These are phyloP conservation scores for Coronaproctus castanopsis DNA, from an alignment of 2,888 invertebrate species.

Conservation along the genomic window DNA sequence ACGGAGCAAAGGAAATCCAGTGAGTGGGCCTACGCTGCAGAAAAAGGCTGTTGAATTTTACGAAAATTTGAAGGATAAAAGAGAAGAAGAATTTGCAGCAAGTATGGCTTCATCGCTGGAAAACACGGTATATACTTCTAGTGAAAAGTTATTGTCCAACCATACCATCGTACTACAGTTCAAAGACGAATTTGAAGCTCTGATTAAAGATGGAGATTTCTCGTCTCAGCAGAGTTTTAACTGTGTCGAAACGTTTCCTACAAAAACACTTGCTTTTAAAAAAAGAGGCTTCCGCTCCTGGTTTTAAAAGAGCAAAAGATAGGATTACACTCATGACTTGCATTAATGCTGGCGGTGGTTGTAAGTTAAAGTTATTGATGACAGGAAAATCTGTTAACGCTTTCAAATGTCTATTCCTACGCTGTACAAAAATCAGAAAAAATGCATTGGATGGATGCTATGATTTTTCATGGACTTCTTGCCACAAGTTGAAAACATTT, in stretches of 20 bases:
- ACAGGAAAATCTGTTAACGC: conserved; percentile 21
- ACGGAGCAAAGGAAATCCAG: background rate
- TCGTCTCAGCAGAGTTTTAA: conserved; percentile 19
- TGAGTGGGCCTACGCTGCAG: too few relatives aligned
- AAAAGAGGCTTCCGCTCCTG: conserved; percentile 18
- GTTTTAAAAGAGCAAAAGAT: conserved; percentile 20
- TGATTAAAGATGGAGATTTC: conserved; percentile 10
- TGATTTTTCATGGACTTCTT: conserved; percentile 15
- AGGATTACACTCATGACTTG: conserved; percentile 20
- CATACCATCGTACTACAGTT: conserved; percentile 14
- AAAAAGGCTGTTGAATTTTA: background rate
- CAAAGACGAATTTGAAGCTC: conserved; percentile 15
- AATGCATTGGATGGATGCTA: too few relatives aligned
- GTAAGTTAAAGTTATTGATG: conserved; percentile 19
- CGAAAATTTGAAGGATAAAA: background rate
- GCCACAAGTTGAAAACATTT: conserved; percentile 11
- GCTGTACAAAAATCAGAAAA: conserved; percentile 18
- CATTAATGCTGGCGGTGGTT: conserved; percentile 20
- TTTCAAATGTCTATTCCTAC: conserved; percentile 18
- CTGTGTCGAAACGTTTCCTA: conserved; percentile 21
- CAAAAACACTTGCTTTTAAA: conserved; percentile 18
- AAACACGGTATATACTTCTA: conserved; percentile 18
- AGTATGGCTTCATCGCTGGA: conserved; percentile 21
- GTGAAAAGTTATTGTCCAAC: conserved; percentile 16
- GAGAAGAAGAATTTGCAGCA: conserved; percentile 3